These are phyloP conservation scores for Percina caprodes DNA, from an alignment of 2,113 vertebrate species.

Conservation along the genomic window DNA sequence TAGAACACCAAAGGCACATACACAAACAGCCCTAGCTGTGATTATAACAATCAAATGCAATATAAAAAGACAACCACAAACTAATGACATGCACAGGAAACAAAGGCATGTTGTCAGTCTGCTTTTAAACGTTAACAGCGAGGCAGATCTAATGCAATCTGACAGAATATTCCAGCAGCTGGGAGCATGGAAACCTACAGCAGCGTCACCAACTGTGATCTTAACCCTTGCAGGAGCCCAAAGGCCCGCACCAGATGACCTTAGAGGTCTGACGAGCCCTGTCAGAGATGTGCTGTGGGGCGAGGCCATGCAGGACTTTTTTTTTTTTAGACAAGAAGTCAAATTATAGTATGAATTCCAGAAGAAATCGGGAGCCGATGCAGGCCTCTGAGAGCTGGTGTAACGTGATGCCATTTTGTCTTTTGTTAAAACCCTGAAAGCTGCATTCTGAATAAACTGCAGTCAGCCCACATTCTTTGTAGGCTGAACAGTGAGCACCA, in stretches of 20 bases:
- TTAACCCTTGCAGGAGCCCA: background rate
- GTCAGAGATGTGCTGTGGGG: background rate
- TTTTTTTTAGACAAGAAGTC: too few relatives aligned
- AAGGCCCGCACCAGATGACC: background rate
- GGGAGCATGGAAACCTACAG: background rate
- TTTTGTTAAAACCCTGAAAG: background rate
- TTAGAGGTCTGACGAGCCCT: background rate
- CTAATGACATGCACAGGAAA: conserved; percentile 5
- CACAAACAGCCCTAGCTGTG: background rate
- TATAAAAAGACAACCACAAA: background rate
- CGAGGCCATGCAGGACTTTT: background rate
- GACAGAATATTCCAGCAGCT: conserved; percentile 12
- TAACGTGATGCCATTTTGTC: background rate
- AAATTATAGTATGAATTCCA: background rate
- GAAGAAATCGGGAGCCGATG: background rate
- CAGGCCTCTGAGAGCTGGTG: background rate
- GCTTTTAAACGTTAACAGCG: background rate
- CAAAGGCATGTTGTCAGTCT: background rate
- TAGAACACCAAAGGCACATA: background rate
- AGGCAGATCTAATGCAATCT: conserved; percentile 1
- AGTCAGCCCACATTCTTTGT: too few relatives aligned
- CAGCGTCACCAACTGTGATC: too few relatives aligned
- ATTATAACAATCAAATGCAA: background rate
- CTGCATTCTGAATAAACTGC: background rate
- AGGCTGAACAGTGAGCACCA: background rate